These are phyloP conservation scores for Proales similis DNA, from an alignment of 1,140 invertebrate species.

Conservation along the genomic window DNA sequence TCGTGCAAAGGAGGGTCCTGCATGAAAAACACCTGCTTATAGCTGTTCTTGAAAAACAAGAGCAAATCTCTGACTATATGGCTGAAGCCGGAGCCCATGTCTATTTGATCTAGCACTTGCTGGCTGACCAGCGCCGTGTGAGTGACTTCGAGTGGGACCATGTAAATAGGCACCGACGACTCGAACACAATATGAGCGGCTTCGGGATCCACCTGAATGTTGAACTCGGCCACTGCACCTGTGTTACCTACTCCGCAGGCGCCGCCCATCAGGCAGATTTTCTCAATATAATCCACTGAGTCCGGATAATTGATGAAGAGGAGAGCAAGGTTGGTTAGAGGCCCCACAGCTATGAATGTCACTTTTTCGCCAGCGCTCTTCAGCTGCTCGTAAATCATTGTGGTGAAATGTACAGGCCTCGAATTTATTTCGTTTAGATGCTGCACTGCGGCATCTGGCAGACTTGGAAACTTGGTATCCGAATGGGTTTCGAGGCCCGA, in stretches of 20 bases:
- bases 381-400: conserved; percentile 18
- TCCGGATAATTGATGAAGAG: conserved; percentile 28
- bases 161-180: conserved; percentile 25
- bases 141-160: conserved; percentile 37
- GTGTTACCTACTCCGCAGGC: conserved; percentile 25
- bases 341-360: conserved; percentile 33
- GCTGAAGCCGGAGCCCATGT: conserved; percentile 1
- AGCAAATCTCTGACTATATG: conserved; percentile 13
- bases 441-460: conserved; percentile 21
- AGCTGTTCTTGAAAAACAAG: conserved; percentile 14
- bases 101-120: background rate
- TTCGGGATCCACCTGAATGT: conserved; percentile 34
- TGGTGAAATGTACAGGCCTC: background rate
- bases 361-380: background rate
- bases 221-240: conserved; percentile 26
- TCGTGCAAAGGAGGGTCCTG: conserved; percentile 31
- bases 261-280: conserved; percentile 34
- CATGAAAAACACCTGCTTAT: conserved; percentile 26
- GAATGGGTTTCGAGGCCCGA: conserved; percentile 25
- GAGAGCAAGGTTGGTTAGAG: conserved; percentile 29
- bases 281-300: conserved; percentile 3
- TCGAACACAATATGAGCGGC: conserved; percentile 28
- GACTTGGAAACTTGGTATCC: conserved; percentile 8
- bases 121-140: conserved; percentile 20
- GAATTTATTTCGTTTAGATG: conserved; percentile 6